phyloP scores from a whole-genome alignment of 2,113 vertebrate genomes.

The Cyprinus carpio region DNA sequence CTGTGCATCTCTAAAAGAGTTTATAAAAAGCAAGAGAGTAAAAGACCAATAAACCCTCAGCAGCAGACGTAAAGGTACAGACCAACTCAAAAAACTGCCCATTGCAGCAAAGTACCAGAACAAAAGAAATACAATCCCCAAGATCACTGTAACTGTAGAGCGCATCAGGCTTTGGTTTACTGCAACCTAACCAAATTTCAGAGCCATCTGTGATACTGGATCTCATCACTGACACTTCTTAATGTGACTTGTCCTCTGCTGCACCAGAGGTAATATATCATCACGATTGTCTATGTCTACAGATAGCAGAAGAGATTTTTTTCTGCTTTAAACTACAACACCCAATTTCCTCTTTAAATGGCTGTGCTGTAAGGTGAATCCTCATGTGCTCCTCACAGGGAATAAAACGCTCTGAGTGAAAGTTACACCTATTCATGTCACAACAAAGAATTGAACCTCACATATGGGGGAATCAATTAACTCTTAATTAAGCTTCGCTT shows the following conservation, averaged over 20 bases:
- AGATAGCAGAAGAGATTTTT: background rate
- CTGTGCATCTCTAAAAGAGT: background rate
- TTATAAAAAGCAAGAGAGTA: background rate
- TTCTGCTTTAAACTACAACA: background rate
- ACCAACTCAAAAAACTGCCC: conserved; percentile 46
- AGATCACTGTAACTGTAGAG: conserved; percentile 47
- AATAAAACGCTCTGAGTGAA: background rate
- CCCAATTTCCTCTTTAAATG: conserved; percentile 24
- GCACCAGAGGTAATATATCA: conserved; percentile 32
- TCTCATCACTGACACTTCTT: conserved; percentile 25
- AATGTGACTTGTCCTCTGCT: conserved; percentile 47
- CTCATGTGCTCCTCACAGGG: background rate
- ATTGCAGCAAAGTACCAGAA: conserved; percentile 56
- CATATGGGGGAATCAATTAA: conserved; percentile 34
- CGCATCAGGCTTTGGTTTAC: conserved; percentile 21
- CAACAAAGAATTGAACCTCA: background rate
- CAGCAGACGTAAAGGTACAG: background rate
- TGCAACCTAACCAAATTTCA: conserved; percentile 52
- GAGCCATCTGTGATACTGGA: conserved; percentile 33
- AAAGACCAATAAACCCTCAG: background rate
- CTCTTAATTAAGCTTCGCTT: conserved; percentile 36
- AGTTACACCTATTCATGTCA: conserved; percentile 12
- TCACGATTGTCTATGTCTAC: conserved; percentile 33
- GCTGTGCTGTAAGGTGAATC: conserved; percentile 8
- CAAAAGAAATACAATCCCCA: conserved; percentile 52